These are phyloP conservation scores for Cotesia typhae DNA, from an alignment of 1,140 invertebrate species.

Conservation along the genomic window DNA sequence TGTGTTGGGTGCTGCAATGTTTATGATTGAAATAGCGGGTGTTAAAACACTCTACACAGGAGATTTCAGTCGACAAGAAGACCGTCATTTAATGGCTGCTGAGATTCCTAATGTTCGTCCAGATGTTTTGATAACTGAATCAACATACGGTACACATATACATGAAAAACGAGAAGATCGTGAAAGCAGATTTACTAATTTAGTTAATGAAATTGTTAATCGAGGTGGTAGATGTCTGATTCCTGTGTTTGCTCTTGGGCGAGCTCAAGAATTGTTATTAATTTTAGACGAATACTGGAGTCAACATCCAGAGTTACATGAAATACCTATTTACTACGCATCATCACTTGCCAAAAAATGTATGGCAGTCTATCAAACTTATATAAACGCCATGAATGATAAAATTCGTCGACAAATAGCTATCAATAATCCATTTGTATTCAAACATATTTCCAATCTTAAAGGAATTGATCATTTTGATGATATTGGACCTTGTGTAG, in stretches of 20 bases:
- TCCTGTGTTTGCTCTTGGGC: constrained; percentile 97
- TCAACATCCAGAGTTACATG: constrained; percentile 96
- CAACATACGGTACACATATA: constrained; percentile 99
- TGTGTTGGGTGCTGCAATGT: constrained; percentile 99
- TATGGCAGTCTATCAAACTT: constrained; percentile 99
- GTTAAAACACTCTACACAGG: constrained; percentile 94
- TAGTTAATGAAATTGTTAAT: constrained; percentile 95
- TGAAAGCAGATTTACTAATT: constrained; percentile 91
- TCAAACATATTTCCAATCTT: constrained; percentile 98
- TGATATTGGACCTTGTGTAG: constrained; percentile 98
- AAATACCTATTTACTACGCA: constrained; percentile 99
- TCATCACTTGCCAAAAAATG: constrained; percentile 99
- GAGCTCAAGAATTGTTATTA: constrained; percentile 95
- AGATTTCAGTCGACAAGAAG: constrained; percentile 98
- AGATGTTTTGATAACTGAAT: constrained; percentile 97
- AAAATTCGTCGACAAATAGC: constrained; percentile 95
- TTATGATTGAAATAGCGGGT: constrained; percentile 99
- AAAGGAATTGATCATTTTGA: constrained; percentile 99
- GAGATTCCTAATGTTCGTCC: constrained; percentile 96
- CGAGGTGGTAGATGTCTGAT: constrained; percentile 97
- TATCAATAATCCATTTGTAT: constrained; percentile 99
- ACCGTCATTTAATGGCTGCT: constrained; percentile 98
- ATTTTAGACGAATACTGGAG: constrained; percentile 99
- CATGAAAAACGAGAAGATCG: constrained; percentile 98
- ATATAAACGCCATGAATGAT: constrained; percentile 99